Evolutionary conservation across 2,888 invertebrate species (phyloP).

Genomic region (Stenurella melanura): DNA sequence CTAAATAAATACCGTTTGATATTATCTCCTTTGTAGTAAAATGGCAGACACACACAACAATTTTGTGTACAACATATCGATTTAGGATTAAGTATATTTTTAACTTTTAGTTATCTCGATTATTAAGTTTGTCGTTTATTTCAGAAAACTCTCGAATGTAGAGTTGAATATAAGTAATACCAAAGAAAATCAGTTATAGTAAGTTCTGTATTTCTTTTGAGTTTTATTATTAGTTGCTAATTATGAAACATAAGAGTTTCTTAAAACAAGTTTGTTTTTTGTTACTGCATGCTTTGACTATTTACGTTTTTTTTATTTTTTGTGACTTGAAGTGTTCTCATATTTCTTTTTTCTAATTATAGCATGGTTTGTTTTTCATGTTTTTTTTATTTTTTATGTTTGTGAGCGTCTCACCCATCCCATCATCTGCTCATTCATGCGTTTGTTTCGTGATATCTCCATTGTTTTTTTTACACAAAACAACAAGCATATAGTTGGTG

Average conservation of each 20-base stretch:
- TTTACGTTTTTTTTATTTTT: slow-evolving; percentile 32
- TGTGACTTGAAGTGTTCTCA: slow-evolving; percentile 42
- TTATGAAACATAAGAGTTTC: neutral
- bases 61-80: no score
- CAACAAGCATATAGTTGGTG: no score
- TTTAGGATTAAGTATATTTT: no score
- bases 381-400: slow-evolving; percentile 61
- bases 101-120: neutral
- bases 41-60: no score
- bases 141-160: slow-evolving; percentile 46
- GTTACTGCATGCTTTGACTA: slow-evolving; percentile 23
- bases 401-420: slow-evolving; percentile 59
- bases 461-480: no score
- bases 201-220: slow-evolving; percentile 42
- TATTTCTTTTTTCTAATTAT: slow-evolving; percentile 46
- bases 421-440: neutral
- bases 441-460: no score
- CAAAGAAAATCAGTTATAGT: slow-evolving; percentile 45
- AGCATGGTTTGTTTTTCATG: slow-evolving; percentile 43
- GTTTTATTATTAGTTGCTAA: slow-evolving; percentile 29
- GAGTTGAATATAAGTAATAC: slow-evolving; percentile 46
- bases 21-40: no score
- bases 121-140: slow-evolving; percentile 29
- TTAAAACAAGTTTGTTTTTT: slow-evolving; percentile 6
- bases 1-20: neutral